Evolutionary conservation across 2,113 vertebrate genomes (phyloP).

Genomic region (Stegastes partitus): DNA sequence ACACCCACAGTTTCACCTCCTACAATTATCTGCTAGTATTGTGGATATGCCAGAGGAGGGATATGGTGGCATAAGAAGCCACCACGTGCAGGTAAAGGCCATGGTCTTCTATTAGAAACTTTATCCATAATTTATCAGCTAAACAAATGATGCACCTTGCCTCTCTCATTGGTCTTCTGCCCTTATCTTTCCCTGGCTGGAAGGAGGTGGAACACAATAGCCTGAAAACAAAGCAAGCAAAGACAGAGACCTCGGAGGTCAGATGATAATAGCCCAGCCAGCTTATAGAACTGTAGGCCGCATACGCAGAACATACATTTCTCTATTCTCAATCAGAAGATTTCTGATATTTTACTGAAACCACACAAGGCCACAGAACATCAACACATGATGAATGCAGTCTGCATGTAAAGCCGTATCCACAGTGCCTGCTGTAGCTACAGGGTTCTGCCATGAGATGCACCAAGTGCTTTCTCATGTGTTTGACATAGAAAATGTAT

Average conservation of each 20-base stretch:
- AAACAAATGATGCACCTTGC: constrained; percentile 60
- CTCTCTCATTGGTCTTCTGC: constrained; percentile 50
- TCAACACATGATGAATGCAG: constrained; percentile 3
- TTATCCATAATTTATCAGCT: constrained; percentile 59
- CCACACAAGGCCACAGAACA: not conserved
- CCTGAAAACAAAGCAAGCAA: constrained; percentile 33
- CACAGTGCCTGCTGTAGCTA: not conserved
- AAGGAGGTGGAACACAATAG: constrained; percentile 5
- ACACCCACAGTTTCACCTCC: not conserved
- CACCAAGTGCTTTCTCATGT: constrained; percentile 1
- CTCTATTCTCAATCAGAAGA: not conserved
- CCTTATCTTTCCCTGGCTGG: constrained; percentile 25
- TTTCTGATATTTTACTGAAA: not conserved
- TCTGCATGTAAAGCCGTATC: constrained; percentile 9
- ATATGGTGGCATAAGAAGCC: constrained; percentile 6
- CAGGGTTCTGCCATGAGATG: not conserved
- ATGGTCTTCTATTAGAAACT: constrained; percentile 37
- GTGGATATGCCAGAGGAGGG: constrained; percentile 8
- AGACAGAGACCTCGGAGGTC: constrained; percentile 1
- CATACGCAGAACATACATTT: not conserved
- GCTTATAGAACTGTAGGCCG: too few relatives aligned
- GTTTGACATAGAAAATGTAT: constrained; percentile 50
- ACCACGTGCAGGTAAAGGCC: constrained; percentile 51
- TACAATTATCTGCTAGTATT: constrained; percentile 20
- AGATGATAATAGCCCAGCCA: constrained; percentile 34